These are phyloP conservation scores for Pristis pectinata DNA, from an alignment of 2,797 vertebrate genomes.

Conservation along the genomic window DNA sequence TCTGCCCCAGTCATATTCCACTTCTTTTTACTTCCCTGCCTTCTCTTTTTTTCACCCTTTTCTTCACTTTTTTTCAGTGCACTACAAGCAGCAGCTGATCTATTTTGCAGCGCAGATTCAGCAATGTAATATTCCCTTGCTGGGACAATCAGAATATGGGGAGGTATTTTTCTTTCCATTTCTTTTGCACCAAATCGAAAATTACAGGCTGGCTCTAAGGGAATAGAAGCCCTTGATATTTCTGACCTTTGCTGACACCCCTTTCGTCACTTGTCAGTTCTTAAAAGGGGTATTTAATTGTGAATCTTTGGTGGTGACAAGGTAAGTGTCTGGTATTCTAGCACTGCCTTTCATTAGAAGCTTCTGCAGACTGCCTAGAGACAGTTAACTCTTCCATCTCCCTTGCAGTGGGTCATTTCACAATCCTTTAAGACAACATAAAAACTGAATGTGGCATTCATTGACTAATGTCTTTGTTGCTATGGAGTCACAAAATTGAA, in stretches of 20 bases:
- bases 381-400: slow-evolving; percentile 32
- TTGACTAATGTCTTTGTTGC: background rate
- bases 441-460: background rate
- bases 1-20: background rate
- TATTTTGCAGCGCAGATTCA: slow-evolving; percentile 45
- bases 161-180: slow-evolving; percentile 70
- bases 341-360: slow-evolving; percentile 59
- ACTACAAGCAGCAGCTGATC: background rate
- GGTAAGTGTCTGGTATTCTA: slow-evolving; percentile 59
- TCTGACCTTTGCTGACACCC: slow-evolving; percentile 71
- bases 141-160: slow-evolving; percentile 48
- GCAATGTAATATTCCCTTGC: slow-evolving; percentile 52
- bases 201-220: slow-evolving; percentile 52
- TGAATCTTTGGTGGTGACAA: slow-evolving; percentile 58
- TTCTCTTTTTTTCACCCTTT: background rate
- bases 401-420: background rate
- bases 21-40: background rate
- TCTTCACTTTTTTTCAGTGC: background rate
- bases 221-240: slow-evolving; percentile 57
- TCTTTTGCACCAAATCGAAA: slow-evolving; percentile 56
- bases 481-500: background rate
- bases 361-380: slow-evolving; percentile 45
- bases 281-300: slow-evolving; percentile 62
- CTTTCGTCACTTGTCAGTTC: slow-evolving; percentile 70
- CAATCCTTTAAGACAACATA: background rate